These are phyloP conservation scores for Delichon dasypus DNA, from an alignment of 2,797 vertebrate genomes.

Conservation along the genomic window DNA sequence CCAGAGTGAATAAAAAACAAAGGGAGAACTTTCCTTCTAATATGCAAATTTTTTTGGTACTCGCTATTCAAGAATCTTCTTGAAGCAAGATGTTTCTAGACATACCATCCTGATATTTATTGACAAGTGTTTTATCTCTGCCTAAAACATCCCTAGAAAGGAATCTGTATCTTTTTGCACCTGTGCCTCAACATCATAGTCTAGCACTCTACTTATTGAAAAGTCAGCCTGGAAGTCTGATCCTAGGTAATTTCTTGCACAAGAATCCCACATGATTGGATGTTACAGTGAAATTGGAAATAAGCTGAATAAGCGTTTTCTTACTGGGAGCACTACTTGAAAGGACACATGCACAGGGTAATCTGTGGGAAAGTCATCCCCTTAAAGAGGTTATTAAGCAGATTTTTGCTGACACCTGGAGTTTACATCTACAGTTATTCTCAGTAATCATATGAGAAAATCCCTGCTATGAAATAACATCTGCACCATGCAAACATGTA, in stretches of 20 bases:
- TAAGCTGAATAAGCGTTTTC: neutral
- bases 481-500: neutral
- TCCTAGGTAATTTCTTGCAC: neutral
- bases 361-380: neutral
- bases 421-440: neutral
- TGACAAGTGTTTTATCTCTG: neutral
- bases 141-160: neutral
- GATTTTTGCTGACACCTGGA: neutral
- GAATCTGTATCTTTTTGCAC: neutral
- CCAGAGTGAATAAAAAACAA: neutral
- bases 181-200: neutral
- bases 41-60: rapidly evolving
- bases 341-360: neutral
- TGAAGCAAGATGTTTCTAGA: neutral
- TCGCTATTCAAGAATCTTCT: neutral
- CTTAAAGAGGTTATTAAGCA: neutral
- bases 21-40: neutral
- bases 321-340: neutral
- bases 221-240: neutral
- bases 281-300: neutral
- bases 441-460: neutral
- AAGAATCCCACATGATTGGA: neutral
- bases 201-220: neutral
- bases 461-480: neutral
- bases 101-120: neutral